Conservation (phyloP, 2,888 invertebrate species). For the Chaitophorus viminalis region DNA sequence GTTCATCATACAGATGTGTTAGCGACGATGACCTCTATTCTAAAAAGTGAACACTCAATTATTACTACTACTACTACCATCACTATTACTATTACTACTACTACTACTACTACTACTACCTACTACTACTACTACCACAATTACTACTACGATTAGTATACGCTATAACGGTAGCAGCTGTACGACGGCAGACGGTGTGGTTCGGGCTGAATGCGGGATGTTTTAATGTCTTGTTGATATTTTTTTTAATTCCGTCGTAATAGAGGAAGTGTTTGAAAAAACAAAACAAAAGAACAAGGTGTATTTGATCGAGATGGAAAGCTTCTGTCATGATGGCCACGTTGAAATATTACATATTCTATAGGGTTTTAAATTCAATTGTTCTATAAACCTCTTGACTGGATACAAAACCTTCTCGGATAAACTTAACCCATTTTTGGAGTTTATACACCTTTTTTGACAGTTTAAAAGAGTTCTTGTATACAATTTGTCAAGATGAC, state of each 20-base stretch:
- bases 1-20: conserved; percentile 46
- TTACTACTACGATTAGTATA: conserved; percentile 24
- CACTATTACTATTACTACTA: conserved; percentile 37
- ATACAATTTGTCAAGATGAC: background rate
- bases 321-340: conserved; percentile 44
- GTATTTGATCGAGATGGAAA: conserved; percentile 58
- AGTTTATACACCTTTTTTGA: conserved; percentile 34
- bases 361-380: conserved; percentile 31
- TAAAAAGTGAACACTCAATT: conserved; percentile 19
- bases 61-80: background rate
- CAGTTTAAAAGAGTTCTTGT: background rate
- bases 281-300: conserved; percentile 58
- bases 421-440: conserved; percentile 40
- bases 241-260: conserved; percentile 52
- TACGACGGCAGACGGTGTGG: conserved; percentile 47
- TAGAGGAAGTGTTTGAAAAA: conserved; percentile 52
- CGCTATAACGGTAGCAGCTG: conserved; percentile 56
- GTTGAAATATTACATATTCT: conserved; percentile 43
- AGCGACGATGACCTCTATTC: conserved; percentile 47
- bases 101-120: conserved; percentile 22
- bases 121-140: conserved; percentile 30
- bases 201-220: conserved; percentile 57
- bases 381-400: conserved; percentile 19
- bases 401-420: conserved; percentile 29
- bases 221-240: conserved; percentile 61